Conservation (phyloP, 2,797 vertebrate species). For the Salarias fasciatus region DNA sequence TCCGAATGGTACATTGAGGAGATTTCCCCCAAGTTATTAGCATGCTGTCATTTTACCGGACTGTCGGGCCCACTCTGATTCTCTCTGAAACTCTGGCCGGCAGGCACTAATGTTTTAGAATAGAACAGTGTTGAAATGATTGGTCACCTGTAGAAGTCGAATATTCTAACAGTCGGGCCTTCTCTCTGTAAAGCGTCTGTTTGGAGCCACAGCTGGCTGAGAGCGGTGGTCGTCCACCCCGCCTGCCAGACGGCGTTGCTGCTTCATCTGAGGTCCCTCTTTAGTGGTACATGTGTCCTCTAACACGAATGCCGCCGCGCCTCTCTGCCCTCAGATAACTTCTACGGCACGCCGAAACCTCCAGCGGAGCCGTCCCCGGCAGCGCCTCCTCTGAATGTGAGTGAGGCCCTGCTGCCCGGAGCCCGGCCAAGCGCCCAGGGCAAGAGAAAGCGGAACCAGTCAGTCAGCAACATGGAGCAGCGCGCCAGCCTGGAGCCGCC, state of each 20-base stretch:
- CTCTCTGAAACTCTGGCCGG: constrained; percentile 13
- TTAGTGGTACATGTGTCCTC: constrained; percentile 4
- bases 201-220: constrained; percentile 4
- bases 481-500: constrained; percentile 92
- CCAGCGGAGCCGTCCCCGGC: constrained; percentile 95
- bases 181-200: constrained; percentile 15
- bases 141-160: too few species aligned
- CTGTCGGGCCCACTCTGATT: too few species aligned
- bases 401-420: constrained; percentile 96
- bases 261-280: constrained; percentile 25
- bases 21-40: too few species aligned
- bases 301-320: constrained; percentile 11
- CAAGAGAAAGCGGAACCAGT: constrained; percentile 98
- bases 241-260: constrained; percentile 10
- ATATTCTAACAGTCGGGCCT: too few species aligned
- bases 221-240: neutral
- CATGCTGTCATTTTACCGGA: too few species aligned
- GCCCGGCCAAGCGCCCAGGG: constrained; percentile 97
- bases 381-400: constrained; percentile 95
- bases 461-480: constrained; percentile 99
- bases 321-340: constrained; percentile 87
- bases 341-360: constrained; percentile 99
- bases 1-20: too few species aligned
- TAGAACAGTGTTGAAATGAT: too few species aligned
- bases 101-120: neutral